Conservation (phyloP, 1,140 invertebrate species). For the Cydia fagiglandana region DNA sequence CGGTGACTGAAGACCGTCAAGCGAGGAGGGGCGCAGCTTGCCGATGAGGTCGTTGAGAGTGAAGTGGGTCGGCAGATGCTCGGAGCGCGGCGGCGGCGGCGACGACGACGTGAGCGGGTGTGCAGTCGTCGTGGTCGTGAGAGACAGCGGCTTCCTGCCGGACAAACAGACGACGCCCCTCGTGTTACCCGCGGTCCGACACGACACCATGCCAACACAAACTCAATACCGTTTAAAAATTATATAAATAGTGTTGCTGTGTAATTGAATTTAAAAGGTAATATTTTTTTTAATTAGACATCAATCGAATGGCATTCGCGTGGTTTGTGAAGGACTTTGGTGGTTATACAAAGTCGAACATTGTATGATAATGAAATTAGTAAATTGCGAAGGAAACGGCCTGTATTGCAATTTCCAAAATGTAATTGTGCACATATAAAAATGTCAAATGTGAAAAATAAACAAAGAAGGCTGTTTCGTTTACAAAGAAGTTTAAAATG, state of each 20-base stretch:
- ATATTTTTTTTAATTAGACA: neutral
- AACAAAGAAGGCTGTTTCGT: neutral
- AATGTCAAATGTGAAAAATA: no score
- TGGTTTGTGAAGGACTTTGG: neutral
- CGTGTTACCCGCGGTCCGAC: constrained; percentile 22
- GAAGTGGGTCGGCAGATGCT: constrained; percentile 77
- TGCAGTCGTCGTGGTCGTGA: constrained; percentile 79
- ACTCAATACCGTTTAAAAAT: neutral
- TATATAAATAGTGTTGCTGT: neutral
- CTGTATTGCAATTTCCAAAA: neutral
- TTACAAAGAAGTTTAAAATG: neutral
- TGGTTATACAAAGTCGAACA: neutral
- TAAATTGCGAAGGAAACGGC: neutral
- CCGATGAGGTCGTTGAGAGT: constrained; percentile 76
- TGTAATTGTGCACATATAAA: no score
- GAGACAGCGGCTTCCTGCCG: constrained; percentile 75
- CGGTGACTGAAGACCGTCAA: constrained; percentile 75
- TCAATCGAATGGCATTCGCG: neutral
- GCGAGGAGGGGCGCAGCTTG: constrained; percentile 75
- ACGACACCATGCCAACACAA: constrained; percentile 19
- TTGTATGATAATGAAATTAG: neutral
- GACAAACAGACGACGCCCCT: constrained; percentile 37
- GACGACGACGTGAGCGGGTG: constrained; percentile 76
- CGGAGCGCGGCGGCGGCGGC: constrained; percentile 73
- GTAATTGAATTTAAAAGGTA: no score